These are phyloP conservation scores for Drosophila fungiperda DNA, from an alignment of 2,888 invertebrate species.

Conservation along the genomic window DNA sequence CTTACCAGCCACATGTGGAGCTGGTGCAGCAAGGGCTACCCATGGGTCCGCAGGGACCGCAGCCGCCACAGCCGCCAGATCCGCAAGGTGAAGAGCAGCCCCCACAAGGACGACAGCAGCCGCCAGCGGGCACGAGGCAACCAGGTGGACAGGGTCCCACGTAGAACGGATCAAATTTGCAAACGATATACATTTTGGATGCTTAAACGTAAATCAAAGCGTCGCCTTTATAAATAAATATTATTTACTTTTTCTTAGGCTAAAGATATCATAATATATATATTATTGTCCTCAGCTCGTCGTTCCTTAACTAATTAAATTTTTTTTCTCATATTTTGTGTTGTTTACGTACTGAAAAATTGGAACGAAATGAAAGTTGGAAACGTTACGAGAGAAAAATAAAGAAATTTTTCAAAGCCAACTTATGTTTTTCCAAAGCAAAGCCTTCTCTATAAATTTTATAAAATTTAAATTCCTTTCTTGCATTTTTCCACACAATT, in stretches of 20 bases:
- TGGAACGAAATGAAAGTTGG: not conserved
- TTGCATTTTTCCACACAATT: not conserved
- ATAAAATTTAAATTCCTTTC: not conserved
- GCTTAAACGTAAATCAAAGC: not conserved
- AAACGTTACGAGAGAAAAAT: not conserved
- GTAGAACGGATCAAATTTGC: conserved; percentile 67
- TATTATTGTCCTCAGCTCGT: conserved; percentile 2
- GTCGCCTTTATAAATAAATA: not conserved
- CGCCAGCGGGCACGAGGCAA: conserved; percentile 35
- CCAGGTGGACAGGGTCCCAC: conserved; percentile 69
- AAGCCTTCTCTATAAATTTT: too few species aligned
- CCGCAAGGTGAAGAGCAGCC: conserved; percentile 26
- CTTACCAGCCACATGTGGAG: conserved; percentile 41
- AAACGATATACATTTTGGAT: conserved; percentile 52
- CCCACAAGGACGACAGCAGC: conserved; percentile 28
- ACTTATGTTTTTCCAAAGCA: too few species aligned
- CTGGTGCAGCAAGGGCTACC: conserved; percentile 45
- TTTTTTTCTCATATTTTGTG: conserved; percentile 1
- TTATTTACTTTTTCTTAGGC: not conserved
- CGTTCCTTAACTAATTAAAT: not conserved
- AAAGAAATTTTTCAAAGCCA: not conserved
- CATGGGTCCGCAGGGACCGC: conserved; percentile 45
- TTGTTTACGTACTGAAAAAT: not conserved
- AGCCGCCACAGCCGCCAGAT: conserved; percentile 32
- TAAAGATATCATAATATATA: conserved; percentile 4